Evolutionary conservation across 2,888 invertebrate species (phyloP).

Genomic region (Morpho helenor): DNA sequence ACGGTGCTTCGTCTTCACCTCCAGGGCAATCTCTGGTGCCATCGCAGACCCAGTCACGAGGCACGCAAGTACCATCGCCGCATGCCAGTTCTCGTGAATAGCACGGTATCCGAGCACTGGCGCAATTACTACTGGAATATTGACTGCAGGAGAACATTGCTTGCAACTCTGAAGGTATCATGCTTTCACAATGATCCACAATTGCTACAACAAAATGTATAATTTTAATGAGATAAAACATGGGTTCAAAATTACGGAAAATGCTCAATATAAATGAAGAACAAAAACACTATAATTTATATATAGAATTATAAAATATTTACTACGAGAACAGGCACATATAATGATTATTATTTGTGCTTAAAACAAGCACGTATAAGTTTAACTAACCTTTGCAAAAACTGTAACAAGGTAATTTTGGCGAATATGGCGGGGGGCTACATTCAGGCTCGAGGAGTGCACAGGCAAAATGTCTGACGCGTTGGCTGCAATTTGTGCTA

Average conservation of each 20-base stretch:
- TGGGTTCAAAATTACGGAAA: no score
- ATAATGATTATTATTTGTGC: no score
- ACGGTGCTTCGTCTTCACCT: slow-evolving; percentile 81
- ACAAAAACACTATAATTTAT: no score
- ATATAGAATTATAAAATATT: no score
- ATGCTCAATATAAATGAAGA: no score
- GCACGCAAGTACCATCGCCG: slow-evolving; percentile 79
- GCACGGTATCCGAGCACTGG: slow-evolving; percentile 70
- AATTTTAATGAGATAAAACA: no score
- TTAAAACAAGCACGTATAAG: not conserved
- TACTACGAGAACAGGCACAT: no score
- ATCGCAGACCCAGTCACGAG: slow-evolving; percentile 82
- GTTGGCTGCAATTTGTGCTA: slow-evolving; percentile 81
- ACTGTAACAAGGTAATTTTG: slow-evolving; percentile 81
- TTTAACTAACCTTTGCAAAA: slow-evolving; percentile 81
- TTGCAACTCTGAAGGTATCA: slow-evolving; percentile 77
- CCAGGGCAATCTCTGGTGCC: slow-evolving; percentile 80
- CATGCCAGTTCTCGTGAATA: slow-evolving; percentile 77
- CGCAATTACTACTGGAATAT: slow-evolving; percentile 80
- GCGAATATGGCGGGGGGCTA: slow-evolving; percentile 75
- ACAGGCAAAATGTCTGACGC: slow-evolving; percentile 81
- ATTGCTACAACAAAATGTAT: slow-evolving; percentile 67
- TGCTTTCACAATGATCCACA: slow-evolving; percentile 79
- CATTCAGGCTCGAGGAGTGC: slow-evolving; percentile 84
- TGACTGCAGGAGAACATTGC: slow-evolving; percentile 80